Conservation (phyloP, 2,113 vertebrate species). For the Melanerpes formicivorus region DNA sequence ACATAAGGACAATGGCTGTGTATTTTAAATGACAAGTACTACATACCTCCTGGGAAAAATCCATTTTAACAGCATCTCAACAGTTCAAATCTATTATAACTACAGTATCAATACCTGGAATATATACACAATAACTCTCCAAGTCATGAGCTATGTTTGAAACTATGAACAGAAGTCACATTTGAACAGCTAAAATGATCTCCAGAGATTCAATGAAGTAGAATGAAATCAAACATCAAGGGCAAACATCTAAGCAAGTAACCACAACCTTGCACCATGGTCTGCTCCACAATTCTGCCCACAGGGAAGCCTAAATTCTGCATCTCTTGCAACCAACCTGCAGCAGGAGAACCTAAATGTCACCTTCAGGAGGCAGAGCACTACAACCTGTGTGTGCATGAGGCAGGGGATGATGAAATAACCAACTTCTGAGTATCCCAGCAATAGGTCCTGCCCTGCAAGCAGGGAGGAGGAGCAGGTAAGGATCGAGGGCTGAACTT, state of each 20-base stretch:
- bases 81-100: slow-evolving; percentile 42
- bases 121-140: neutral
- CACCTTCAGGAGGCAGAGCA: neutral
- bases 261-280: neutral
- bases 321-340: neutral
- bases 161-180: neutral
- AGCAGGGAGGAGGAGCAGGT: neutral
- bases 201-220: neutral
- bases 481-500: neutral
- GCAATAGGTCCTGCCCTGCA: neutral
- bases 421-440: neutral
- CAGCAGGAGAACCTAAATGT: neutral
- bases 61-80: slow-evolving; percentile 49
- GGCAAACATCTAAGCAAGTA: neutral
- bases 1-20: slow-evolving; percentile 8
- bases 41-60: slow-evolving; percentile 59
- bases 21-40: slow-evolving; percentile 44
- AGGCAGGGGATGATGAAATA: neutral
- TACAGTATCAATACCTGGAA: slow-evolving; percentile 8
- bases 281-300: neutral
- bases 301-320: neutral
- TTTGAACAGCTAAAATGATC: neutral
- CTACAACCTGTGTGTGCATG: accelerated
- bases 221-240: neutral
- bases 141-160: neutral